A percentile compares a stretch with the other conserved stretches of the same genome.
phyloP scores from a whole-genome alignment of 2,797 vertebrate genomes.

The Luscinia luscinia region DNA sequence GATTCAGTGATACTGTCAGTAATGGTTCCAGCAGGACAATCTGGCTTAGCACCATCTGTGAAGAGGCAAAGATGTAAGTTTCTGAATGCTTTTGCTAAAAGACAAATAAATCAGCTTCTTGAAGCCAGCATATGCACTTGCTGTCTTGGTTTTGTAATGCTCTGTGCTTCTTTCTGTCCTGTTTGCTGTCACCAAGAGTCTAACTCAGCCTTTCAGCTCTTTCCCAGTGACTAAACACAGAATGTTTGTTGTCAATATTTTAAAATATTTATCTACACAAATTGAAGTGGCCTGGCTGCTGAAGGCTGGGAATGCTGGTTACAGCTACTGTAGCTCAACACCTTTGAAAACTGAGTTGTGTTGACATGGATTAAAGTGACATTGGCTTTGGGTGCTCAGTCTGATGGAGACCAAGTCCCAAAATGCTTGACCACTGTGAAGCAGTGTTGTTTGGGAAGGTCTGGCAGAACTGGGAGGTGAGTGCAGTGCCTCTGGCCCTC shows the following conservation, averaged over 20 bases:
- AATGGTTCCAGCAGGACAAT: slow-evolving; percentile 31
- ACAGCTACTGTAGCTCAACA: not conserved
- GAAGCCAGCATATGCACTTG: not conserved
- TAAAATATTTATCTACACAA: slow-evolving; percentile 3
- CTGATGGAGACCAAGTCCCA: not conserved
- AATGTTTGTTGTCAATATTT: not conserved
- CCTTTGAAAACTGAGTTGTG: not conserved
- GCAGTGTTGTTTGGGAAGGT: not conserved
- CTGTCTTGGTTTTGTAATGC: not conserved
- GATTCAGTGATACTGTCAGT: slow-evolving; percentile 11
- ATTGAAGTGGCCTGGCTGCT: slow-evolving; percentile 1
- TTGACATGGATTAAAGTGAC: not conserved
- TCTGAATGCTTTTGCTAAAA: slow-evolving; percentile 25
- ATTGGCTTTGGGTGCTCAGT: not conserved
- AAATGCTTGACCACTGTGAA: not conserved
- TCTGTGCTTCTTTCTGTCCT: not conserved
- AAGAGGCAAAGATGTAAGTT: slow-evolving; percentile 11
- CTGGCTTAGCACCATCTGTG: slow-evolving; percentile 28
- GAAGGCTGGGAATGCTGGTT: not conserved
- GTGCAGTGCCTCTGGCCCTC: not conserved
- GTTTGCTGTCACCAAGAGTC: not conserved
- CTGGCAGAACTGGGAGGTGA: not conserved
- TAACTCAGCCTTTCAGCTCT: not conserved
- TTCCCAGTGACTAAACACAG: not conserved
- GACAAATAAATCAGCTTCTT: slow-evolving; percentile 24